phyloP scores from a whole-genome alignment of 1,140 invertebrate species.

The Zaprionus ornatus region DNA sequence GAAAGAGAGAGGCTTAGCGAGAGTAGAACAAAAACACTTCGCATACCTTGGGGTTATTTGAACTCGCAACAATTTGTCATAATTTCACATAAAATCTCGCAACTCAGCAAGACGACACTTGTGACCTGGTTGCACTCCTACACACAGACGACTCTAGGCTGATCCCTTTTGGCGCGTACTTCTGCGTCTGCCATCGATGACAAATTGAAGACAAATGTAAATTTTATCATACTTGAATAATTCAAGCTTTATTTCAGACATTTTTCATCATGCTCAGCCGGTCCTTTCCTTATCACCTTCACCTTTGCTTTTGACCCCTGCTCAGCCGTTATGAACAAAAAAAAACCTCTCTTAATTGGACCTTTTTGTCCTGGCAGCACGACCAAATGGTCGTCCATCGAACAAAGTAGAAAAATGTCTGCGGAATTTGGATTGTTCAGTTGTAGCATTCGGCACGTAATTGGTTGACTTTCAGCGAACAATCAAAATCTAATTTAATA shows the following conservation, averaged over 20 bases:
- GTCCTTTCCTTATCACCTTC: conserved; percentile 42
- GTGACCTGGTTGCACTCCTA: neutral
- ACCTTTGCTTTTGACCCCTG: conserved; percentile 4
- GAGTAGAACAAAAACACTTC: conserved; percentile 23
- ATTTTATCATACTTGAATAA: conserved; percentile 61
- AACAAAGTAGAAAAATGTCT: neutral
- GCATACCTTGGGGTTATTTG: conserved; percentile 1
- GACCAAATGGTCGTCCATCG: neutral
- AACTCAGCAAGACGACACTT: conserved; percentile 51
- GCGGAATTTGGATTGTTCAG: neutral
- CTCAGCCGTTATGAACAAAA: neutral
- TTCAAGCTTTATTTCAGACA: conserved; percentile 46
- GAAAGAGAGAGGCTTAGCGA: too few relatives aligned
- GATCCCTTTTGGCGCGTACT: conserved; percentile 31
- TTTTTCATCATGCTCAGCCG: conserved; percentile 53
- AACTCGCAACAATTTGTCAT: conserved; percentile 70
- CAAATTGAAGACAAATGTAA: conserved; percentile 72
- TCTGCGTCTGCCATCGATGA: conserved; percentile 61
- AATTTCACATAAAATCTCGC: conserved; percentile 61
- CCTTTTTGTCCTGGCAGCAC: neutral
- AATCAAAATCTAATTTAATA: conserved; percentile 15
- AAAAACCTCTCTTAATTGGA: conserved; percentile 20
- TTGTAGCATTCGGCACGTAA: conserved; percentile 8
- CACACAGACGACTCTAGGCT: neutral
- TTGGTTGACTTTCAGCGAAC: conserved; percentile 3